phyloP scores from a whole-genome alignment of 2,888 invertebrate species.

The Mycalesis mineus region DNA sequence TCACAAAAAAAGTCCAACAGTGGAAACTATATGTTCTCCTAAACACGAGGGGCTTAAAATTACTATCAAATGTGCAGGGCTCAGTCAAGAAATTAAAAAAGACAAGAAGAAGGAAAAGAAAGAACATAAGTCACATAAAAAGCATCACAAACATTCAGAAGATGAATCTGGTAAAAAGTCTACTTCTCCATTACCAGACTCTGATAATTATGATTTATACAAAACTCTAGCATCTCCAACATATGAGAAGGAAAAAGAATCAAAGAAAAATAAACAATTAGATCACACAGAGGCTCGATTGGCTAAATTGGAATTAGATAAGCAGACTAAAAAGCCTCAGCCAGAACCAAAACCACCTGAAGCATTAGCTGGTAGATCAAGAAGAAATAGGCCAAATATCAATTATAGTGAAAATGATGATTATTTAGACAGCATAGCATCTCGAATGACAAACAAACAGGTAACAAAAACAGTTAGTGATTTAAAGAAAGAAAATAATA shows the following conservation, averaged over 20 bases:
- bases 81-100: conserved; percentile 62
- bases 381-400: conserved; percentile 69
- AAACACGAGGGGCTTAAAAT: conserved; percentile 75
- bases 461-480: conserved; percentile 63
- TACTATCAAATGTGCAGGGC: conserved; percentile 69
- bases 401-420: conserved; percentile 79
- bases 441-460: conserved; percentile 54
- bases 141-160: conserved; percentile 65
- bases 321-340: conserved; percentile 52
- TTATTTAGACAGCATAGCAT: conserved; percentile 69
- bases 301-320: conserved; percentile 59
- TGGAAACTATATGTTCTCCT: conserved; percentile 69
- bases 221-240: conserved; percentile 73
- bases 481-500: conserved; percentile 59
- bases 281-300: conserved; percentile 65
- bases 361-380: conserved; percentile 54
- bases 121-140: conserved; percentile 74
- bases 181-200: conserved; percentile 73
- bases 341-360: conserved; percentile 71
- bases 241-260: conserved; percentile 49
- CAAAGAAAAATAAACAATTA: conserved; percentile 39
- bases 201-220: conserved; percentile 72
- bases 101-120: conserved; percentile 72
- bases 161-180: conserved; percentile 57
- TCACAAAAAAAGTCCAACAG: conserved; percentile 62